phyloP scores from a whole-genome alignment of 2,888 invertebrate genomes.

The Aromia moschata region DNA sequence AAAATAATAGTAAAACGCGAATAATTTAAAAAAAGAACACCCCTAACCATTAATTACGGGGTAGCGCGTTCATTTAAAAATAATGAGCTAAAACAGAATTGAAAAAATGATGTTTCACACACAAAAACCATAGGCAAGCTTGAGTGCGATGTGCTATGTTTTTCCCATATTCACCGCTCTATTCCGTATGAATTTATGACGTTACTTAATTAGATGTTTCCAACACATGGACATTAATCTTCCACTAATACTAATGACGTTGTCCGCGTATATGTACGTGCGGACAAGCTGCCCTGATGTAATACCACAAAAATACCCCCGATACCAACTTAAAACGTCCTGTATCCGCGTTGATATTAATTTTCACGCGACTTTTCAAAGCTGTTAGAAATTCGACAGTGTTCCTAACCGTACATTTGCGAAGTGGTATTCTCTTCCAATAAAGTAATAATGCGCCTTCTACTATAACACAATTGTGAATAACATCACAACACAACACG shows the following conservation, averaged over 20 bases:
- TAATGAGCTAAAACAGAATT: slow-evolving; percentile 9
- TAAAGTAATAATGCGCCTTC: too few relatives aligned
- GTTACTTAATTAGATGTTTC: slow-evolving; percentile 57
- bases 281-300: slow-evolving; percentile 41
- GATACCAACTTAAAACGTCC: slow-evolving; percentile 25
- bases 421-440: too few relatives aligned
- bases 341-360: slow-evolving; percentile 20
- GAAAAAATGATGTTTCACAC: slow-evolving; percentile 13
- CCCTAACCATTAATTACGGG: slow-evolving; percentile 3
- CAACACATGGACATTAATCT: slow-evolving; percentile 53
- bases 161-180: slow-evolving; percentile 49
- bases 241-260: slow-evolving; percentile 52
- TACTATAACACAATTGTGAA: too few relatives aligned
- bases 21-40: neutral
- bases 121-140: slow-evolving; percentile 19
- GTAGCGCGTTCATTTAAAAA: slow-evolving; percentile 5
- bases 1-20: neutral
- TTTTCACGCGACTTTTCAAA: too few relatives aligned
- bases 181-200: slow-evolving; percentile 56
- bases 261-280: slow-evolving; percentile 47
- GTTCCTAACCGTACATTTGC: too few relatives aligned
- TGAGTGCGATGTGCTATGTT: slow-evolving; percentile 28
- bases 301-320: slow-evolving; percentile 49
- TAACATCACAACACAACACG: too few relatives aligned
- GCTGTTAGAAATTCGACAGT: too few relatives aligned